Percentiles rank a stretch among this genome's conserved stretches.
These are phyloP conservation scores for Sinocyclocheilus anophthalmus DNA, from an alignment of 2,113 vertebrate genomes.

Conservation along the genomic window DNA sequence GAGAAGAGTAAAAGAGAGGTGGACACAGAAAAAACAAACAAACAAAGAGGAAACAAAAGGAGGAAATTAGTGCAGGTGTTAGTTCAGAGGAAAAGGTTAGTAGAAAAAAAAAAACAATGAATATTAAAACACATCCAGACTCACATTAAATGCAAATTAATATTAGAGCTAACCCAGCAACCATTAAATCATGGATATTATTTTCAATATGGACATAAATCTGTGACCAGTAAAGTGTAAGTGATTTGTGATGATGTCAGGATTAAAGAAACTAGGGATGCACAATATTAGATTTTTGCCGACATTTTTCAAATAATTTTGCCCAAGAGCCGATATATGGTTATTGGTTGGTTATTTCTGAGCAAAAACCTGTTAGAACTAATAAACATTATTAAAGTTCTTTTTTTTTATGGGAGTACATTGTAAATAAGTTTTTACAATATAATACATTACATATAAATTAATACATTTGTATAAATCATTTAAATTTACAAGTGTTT, in stretches of 20 bases:
- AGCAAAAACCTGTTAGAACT: no score
- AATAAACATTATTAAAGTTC: no score
- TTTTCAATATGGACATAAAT: neutral
- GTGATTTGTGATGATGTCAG: neutral
- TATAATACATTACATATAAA: no score
- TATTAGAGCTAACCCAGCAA: neutral
- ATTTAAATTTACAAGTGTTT: no score
- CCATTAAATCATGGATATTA: neutral
- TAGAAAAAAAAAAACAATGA: slow-evolving; percentile 47
- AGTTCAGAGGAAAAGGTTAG: slow-evolving; percentile 49
- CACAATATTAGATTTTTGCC: no score
- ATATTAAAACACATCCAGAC: slow-evolving; percentile 55
- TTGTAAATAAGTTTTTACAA: no score
- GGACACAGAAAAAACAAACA: neutral
- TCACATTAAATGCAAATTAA: slow-evolving; percentile 29
- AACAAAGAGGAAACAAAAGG: neutral
- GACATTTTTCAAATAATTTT: no score
- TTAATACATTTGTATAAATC: no score
- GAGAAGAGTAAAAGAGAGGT: neutral
- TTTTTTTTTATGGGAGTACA: no score
- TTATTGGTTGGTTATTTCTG: no score
- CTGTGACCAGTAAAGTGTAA: neutral
- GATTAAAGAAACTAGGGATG: neutral
- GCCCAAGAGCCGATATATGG: no score
- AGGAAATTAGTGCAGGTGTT: slow-evolving; percentile 43